Evolutionary conservation across 2,113 vertebrate species (phyloP).

Genomic region (Donacobius atricapilla): DNA sequence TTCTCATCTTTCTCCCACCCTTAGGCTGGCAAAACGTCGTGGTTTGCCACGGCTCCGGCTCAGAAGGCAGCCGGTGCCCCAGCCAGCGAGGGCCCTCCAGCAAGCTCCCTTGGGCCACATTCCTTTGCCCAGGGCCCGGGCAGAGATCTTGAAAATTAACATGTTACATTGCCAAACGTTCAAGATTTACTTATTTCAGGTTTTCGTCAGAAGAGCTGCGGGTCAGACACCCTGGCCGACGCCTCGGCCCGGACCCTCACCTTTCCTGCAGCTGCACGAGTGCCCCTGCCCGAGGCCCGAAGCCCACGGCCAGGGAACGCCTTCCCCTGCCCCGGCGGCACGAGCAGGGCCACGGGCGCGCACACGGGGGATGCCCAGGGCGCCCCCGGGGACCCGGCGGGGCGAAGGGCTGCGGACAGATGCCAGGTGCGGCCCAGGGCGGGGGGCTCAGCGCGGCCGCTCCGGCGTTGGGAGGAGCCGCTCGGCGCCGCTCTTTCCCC

Average conservation of each 20-base stretch:
- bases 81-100: fast-evolving
- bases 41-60: fast-evolving
- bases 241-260: fast-evolving
- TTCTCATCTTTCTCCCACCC: not conserved
- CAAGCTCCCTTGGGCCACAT: not conserved
- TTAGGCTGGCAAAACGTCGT: fast-evolving
- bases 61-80: not conserved
- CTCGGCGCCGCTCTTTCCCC: slow-evolving; percentile 6
- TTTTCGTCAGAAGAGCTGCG: not conserved
- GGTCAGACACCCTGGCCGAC: fast-evolving
- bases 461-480: not conserved
- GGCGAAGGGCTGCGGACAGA: not conserved
- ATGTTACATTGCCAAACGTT: fast-evolving
- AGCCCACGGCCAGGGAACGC: not conserved
- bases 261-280: too few relatives aligned
- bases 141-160: not conserved
- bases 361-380: fast-evolving
- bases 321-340: not conserved
- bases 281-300: not conserved
- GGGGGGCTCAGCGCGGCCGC: not conserved
- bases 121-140: not conserved
- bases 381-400: fast-evolving
- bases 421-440: not conserved
- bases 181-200: not conserved
- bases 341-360: too few relatives aligned